phyloP scores from a whole-genome alignment of 2,888 invertebrate genomes.

The Lasioglossum marginatum region DNA sequence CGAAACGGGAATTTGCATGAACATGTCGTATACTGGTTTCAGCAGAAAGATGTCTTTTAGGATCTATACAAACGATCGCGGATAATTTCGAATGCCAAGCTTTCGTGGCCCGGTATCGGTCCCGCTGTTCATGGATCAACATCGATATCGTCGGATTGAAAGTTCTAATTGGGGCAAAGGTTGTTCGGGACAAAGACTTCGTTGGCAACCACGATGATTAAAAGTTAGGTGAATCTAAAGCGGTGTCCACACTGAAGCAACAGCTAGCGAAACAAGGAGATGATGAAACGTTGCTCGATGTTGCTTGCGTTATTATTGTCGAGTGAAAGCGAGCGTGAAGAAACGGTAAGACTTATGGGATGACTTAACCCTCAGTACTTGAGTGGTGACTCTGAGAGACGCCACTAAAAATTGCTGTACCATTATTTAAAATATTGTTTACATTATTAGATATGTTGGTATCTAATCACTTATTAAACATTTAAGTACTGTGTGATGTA shows the following conservation, averaged over 20 bases:
- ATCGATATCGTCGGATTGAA: background rate
- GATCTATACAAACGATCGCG: background rate
- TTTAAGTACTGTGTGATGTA: no score
- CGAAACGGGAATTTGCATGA: background rate
- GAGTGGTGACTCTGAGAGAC: no score
- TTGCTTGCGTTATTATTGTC: background rate
- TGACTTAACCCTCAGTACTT: no score
- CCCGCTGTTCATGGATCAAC: background rate
- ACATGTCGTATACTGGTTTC: background rate
- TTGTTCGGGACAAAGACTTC: background rate
- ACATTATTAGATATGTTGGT: no score
- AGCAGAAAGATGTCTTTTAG: background rate
- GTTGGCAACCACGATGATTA: background rate
- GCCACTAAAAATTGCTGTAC: no score
- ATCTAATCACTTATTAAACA: no score
- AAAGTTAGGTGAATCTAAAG: background rate
- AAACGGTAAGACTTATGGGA: no score
- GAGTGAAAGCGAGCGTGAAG: no score
- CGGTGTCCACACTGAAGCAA: background rate
- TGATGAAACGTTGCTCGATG: background rate
- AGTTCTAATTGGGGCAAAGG: background rate
- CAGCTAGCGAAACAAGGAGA: background rate
- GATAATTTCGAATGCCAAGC: background rate
- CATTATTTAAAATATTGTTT: no score
- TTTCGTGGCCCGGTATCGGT: background rate